These are phyloP conservation scores for Distichodus sexfasciatus DNA, from an alignment of 2,797 vertebrate genomes.

Conservation along the genomic window DNA sequence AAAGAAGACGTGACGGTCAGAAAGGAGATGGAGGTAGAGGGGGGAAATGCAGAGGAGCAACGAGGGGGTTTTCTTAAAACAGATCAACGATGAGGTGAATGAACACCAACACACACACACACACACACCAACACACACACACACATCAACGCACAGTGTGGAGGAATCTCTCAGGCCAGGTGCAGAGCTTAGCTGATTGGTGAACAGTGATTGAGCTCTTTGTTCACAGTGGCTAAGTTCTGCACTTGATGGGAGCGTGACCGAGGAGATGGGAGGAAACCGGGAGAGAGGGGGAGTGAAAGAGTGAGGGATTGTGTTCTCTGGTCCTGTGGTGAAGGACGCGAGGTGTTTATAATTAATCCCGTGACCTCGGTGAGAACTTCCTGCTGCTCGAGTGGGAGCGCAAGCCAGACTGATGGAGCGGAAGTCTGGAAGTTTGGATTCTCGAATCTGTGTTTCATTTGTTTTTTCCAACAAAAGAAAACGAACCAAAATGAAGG, in stretches of 20 bases:
- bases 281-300: not conserved
- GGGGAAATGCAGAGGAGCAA: conserved; percentile 29
- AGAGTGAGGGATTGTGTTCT: conserved; percentile 1
- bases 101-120: conserved; percentile 24
- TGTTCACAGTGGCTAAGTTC: conserved; percentile 99
- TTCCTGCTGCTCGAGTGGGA: not conserved
- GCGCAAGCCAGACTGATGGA: not conserved
- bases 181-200: conserved; percentile 99
- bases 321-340: conserved; percentile 9
- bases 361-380: not conserved
- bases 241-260: conserved; percentile 93
- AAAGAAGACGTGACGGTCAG: conserved; percentile 39
- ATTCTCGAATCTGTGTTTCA: too few relatives aligned
- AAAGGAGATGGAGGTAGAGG: conserved; percentile 8
- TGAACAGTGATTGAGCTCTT: conserved; percentile 99
- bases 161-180: conserved; percentile 66
- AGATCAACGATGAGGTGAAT: conserved; percentile 1
- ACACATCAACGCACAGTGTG: not conserved
- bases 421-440: not conserved
- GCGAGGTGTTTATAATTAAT: conserved; percentile 40
- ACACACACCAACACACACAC: not conserved
- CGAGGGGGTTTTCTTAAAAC: not conserved
- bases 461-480: too few relatives aligned
- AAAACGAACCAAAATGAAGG: too few relatives aligned
- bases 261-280: conserved; percentile 46